phyloP scores from a whole-genome alignment of 2,113 vertebrate genomes.

The Saimiri boliviensis region DNA sequence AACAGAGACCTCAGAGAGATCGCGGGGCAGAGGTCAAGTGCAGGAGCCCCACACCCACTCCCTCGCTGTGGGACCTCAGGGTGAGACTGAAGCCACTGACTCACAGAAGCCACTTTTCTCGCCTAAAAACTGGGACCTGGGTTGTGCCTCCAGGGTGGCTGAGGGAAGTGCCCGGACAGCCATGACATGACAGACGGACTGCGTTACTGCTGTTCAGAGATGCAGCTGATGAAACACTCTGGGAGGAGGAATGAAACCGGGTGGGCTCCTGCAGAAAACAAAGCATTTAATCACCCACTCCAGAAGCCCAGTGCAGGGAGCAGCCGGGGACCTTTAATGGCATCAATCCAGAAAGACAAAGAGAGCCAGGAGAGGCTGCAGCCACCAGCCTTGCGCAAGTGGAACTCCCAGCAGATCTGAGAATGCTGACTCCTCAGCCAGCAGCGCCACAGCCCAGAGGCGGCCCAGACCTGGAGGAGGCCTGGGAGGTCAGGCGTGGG shows the following conservation, averaged over 20 bases:
- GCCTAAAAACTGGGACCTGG: neutral
- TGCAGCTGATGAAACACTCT: fast-evolving
- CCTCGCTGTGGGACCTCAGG: neutral
- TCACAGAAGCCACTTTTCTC: neutral
- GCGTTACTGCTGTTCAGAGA: fast-evolving
- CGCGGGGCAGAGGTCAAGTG: neutral
- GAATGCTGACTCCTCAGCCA: neutral
- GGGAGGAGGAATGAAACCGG: neutral
- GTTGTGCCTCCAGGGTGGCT: too few relatives aligned
- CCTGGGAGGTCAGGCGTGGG: neutral
- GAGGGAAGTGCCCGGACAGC: neutral
- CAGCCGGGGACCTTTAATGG: neutral
- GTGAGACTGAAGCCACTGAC: neutral
- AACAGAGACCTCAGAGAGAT: neutral
- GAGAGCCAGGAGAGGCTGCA: neutral
- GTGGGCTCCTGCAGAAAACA: neutral
- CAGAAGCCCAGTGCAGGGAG: fast-evolving
- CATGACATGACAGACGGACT: fast-evolving
- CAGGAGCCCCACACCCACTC: neutral
- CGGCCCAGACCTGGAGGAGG: neutral
- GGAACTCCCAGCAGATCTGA: neutral
- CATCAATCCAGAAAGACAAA: neutral
- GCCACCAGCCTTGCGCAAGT: neutral
- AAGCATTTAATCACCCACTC: neutral
- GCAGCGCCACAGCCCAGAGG: neutral